Evolutionary conservation across 1,140 invertebrate species (phyloP).

Genomic region (Melanaphis sacchari): DNA sequence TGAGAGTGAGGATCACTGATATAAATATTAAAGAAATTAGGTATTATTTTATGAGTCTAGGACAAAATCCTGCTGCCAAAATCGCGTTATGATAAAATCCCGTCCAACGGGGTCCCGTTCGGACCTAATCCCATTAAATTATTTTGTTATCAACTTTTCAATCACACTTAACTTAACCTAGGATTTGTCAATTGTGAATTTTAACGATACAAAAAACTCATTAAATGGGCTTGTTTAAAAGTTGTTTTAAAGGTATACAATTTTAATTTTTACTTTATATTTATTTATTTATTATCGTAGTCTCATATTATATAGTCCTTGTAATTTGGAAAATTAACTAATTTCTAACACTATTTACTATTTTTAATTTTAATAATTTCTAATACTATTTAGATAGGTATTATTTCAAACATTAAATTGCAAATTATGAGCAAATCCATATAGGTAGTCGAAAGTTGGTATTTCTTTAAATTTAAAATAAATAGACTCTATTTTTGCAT

Average conservation of each 20-base stretch:
- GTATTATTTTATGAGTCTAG: background rate
- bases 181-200: background rate
- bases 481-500: constrained; percentile 7
- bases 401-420: background rate
- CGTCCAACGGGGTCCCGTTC: too few species aligned
- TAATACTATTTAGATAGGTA: background rate
- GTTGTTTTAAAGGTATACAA: too few species aligned
- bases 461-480: background rate
- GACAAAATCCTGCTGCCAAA: too few species aligned
- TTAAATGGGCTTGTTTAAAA: background rate
- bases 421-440: background rate
- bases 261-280: too few species aligned
- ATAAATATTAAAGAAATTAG: background rate
- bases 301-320: background rate
- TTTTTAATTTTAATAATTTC: background rate
- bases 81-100: too few species aligned
- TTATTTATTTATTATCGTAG: background rate
- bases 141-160: too few species aligned
- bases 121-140: too few species aligned
- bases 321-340: background rate
- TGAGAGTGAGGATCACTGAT: background rate
- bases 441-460: background rate
- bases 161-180: background rate
- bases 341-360: background rate
- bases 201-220: background rate